Percentiles rank a stretch among this genome's conserved stretches.
Conservation (phyloP, 1,140 invertebrate genomes). For the Atta texana region DNA sequence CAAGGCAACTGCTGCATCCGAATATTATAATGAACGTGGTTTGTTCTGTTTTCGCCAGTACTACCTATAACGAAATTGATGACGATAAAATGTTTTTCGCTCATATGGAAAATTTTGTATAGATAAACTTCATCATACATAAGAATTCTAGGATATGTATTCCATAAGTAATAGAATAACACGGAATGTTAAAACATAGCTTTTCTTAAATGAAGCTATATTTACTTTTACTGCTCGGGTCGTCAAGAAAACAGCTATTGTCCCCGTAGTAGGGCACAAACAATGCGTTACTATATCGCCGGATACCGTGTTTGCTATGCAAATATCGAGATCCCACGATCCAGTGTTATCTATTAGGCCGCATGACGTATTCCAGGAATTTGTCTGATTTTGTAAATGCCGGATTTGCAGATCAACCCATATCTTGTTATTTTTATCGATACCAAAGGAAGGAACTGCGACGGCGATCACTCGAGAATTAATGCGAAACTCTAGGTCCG, state of each 20-base stretch:
- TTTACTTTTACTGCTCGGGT: constrained; percentile 87
- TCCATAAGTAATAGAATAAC: not conserved
- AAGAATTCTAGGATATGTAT: not conserved
- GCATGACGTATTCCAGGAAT: constrained; percentile 86
- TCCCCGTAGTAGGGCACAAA: constrained; percentile 87
- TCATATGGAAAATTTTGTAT: not conserved
- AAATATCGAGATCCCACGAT: constrained; percentile 86
- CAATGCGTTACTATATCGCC: constrained; percentile 86
- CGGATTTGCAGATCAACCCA: constrained; percentile 83
- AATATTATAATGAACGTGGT: constrained; percentile 87
- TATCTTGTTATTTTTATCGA: constrained; percentile 78
- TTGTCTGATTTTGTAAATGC: constrained; percentile 80
- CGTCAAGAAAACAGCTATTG: constrained; percentile 88
- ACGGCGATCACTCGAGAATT: constrained; percentile 88
- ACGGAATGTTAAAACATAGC: too few species aligned
- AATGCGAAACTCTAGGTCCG: constrained; percentile 89
- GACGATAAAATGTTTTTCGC: not conserved
- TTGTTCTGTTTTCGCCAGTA: constrained; percentile 75
- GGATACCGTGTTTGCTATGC: constrained; percentile 85
- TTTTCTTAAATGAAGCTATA: constrained; percentile 50
- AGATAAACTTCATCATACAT: not conserved
- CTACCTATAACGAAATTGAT: constrained; percentile 66
- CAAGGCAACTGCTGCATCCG: constrained; percentile 88
- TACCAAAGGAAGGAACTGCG: constrained; percentile 79
- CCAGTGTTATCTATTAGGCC: constrained; percentile 84